A percentile compares a stretch with the other conserved stretches of the same genome.
Evolutionary conservation across 2,888 invertebrate genomes (phyloP).

Genomic region (Euzetes globulus): DNA sequence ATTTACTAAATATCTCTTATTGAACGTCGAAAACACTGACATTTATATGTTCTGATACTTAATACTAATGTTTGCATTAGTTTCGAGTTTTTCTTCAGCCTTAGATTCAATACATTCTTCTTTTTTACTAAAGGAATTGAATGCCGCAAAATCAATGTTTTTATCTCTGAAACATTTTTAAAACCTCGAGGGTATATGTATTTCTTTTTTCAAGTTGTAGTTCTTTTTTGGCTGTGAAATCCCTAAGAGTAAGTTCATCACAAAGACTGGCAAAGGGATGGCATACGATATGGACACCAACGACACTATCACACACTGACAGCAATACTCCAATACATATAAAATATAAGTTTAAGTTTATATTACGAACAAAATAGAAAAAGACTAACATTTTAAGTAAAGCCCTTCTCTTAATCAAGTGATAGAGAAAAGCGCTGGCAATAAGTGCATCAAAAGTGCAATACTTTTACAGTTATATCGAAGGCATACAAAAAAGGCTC

Average conservation of each 20-base stretch:
- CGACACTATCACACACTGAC: not conserved
- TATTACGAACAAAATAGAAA: not conserved
- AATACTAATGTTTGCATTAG: slow-evolving; percentile 18
- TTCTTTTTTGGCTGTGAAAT: slow-evolving; percentile 6
- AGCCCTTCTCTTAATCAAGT: slow-evolving; percentile 22
- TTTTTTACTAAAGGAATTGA: not conserved
- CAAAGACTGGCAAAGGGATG: not conserved
- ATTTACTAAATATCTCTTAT: not conserved
- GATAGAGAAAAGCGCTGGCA: not conserved
- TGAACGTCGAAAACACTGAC: not conserved
- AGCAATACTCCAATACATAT: slow-evolving; percentile 15
- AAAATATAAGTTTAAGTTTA: not conserved
- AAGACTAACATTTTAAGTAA: slow-evolving; percentile 13
- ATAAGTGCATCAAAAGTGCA: not conserved
- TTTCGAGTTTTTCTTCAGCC: slow-evolving; percentile 8
- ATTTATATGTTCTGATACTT: not conserved
- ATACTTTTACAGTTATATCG: slow-evolving; percentile 12
- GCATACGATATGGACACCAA: slow-evolving; percentile 8
- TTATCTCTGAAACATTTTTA: slow-evolving; percentile 28
- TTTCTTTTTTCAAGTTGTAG: slow-evolving; percentile 15
- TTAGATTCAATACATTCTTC: slow-evolving; percentile 2
- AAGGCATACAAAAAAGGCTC: slow-evolving; percentile 19
- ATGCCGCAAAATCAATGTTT: slow-evolving; percentile 30
- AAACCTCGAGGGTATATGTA: slow-evolving; percentile 28
- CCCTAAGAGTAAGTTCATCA: slow-evolving; percentile 22